Evolutionary conservation across 2,888 invertebrate genomes (phyloP), one percentile per base, ranked within the genome.

Genomic region (Acanthoscelides obtectus): DNA sequence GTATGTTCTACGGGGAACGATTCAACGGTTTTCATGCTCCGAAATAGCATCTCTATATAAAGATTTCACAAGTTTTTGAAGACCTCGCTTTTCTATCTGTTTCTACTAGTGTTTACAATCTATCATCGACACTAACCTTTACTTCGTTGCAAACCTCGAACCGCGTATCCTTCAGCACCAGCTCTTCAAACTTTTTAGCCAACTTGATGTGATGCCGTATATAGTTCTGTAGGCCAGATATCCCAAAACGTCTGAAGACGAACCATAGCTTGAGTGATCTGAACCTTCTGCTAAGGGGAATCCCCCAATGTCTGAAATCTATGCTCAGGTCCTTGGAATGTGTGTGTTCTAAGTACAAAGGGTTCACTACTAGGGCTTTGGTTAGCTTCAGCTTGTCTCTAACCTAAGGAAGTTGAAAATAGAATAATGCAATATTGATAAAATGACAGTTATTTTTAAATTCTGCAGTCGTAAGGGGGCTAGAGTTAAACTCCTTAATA

Each of bases 191-290:
- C 77, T 91, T 89, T 85, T 97, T 97, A 19, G 98, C 98, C 77
- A 98, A 88, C 79, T 91, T 89, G 79, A 95, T 93, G 83, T 98
- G 98, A 84, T 94, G 93, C 75, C 99, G 89, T 75, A 99, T 96
- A 83, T 99, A 98, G 72, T 92, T 91, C 84, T 97, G 97, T 68
- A 99, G 87, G 0, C 98, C 98, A 73, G 94, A 93, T 79, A 99
- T 94, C 21, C 99, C 99, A 82, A 96, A 98, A 80, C 92, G 93
- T 75, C 99, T 88, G 79, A 99, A 88, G 76, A 99, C 98, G 86
- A 99, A 99, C 99, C 99, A 99, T 64, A 99, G 87, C 84, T 99
- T 99, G 75, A 99, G 88, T 0, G 98, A 94, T 73, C 99, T 90
- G 86, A 99, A 99, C 75, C 99, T 89, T 65, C 99, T 90, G 84